Base-by-base conservation (phyloP, 2,113 vertebrate genomes). In the Seriola rivoliana region DNA sequence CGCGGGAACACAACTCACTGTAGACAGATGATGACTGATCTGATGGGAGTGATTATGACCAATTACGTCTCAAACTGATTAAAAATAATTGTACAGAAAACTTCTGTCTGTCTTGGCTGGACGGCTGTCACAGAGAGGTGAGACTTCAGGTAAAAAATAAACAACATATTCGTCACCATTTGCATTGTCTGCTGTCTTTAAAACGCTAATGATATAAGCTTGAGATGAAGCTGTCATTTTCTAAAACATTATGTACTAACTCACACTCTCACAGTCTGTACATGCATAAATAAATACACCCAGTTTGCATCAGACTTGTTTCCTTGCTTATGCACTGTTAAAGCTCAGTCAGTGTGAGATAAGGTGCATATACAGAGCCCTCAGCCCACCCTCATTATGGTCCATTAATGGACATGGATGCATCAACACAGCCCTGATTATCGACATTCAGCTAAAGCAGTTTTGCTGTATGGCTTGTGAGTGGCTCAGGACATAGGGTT, bases 41-140 rank as follows among this genome's bases (percentile, higher is more conserved):
- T 78, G 38, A 71, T 73, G 63, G 82, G 34, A 74, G 65, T 25
- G 46, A 88, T 88, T 82, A 81, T 8, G 71, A 68, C 67, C 71
- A 84, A 84, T 87, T 84, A 87, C 76, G 36, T 23, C 62, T 54
- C 71, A 55, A 16, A 1, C 62, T 77, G 69, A 86, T 89, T 89
- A 73, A 85, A 79, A 82, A 79, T 63, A 79, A 70, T 62, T 48
- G 19, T 21, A n/a, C 25, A 42, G 77, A 42, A 48, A 77, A 63
- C 44, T 63, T 78, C 40, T 21, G 63, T 29, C 36, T 23, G 48
- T 54, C 60, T 78, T 25, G 42, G 66, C 63, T 36, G 32, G 54
- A 3, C 5, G 8, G 36, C 21, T 40, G 19, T 85, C 44, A 7
- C 16, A 0, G 11, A 48, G 16, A 40, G 62, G 80, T 36, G 14